Conservation (phyloP, 2,113 vertebrate genomes). For the Phainopepla nitens region DNA sequence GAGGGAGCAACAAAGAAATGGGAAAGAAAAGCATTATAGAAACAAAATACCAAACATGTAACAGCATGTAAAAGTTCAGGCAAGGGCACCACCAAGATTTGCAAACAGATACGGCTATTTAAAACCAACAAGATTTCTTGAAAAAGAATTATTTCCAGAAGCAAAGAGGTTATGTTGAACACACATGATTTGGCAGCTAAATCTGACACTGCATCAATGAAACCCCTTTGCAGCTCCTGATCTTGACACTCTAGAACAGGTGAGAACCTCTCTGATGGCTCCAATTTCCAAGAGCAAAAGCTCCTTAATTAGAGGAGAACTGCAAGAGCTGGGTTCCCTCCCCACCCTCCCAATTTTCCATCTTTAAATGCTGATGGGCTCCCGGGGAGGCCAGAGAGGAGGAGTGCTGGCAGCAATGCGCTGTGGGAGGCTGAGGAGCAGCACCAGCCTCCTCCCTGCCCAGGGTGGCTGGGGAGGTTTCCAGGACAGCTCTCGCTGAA, state of each 20-base stretch:
- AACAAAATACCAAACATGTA: conserved; percentile 43
- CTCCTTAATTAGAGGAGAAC: neutral
- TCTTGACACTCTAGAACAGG: neutral
- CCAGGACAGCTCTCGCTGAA: neutral
- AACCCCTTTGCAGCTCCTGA: neutral
- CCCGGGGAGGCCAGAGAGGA: rapidly evolving
- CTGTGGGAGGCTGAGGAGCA: neutral
- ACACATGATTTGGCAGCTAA: neutral
- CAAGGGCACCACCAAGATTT: conserved; percentile 17
- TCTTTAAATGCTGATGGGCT: neutral
- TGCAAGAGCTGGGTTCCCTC: neutral
- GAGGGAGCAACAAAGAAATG: conserved; percentile 78
- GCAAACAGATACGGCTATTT: neutral
- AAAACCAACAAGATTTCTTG: neutral
- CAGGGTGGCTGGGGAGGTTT: neutral
- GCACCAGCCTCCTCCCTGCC: neutral
- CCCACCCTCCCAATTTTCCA: neutral
- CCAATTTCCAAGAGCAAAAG: neutral
- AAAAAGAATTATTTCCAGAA: neutral
- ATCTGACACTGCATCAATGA: neutral
- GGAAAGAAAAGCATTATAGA: conserved; percentile 73
- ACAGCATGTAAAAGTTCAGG: conserved; percentile 35
- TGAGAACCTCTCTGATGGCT: neutral
- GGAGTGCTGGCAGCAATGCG: rapidly evolving
- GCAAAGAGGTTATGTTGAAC: conserved; percentile 10